Conservation (phyloP, 2,797 vertebrate genomes). For the Sebastolobus alascanus region DNA sequence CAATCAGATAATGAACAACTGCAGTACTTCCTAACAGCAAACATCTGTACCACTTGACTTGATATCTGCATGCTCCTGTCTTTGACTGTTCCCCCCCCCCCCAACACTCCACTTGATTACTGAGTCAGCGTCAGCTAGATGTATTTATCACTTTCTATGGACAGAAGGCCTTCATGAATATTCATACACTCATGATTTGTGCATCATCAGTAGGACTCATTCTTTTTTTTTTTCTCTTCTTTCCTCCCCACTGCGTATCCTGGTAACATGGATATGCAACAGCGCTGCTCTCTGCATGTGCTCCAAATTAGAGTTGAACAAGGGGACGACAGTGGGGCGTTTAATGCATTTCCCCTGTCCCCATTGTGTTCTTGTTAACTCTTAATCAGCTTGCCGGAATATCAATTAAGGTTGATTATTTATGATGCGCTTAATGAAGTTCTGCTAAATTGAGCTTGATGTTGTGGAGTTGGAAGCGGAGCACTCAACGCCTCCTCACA, state of each 20-base stretch:
- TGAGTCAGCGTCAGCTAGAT: constrained; percentile 57
- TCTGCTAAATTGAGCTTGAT: constrained; percentile 59
- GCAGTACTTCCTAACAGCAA: constrained; percentile 12
- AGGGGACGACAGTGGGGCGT: constrained; percentile 1
- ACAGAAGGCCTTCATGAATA: constrained; percentile 73
- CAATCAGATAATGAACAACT: constrained; percentile 9
- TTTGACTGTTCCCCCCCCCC: constrained; percentile 11
- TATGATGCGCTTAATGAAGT: constrained; percentile 70
- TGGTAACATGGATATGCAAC: constrained; percentile 46
- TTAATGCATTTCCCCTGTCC: constrained; percentile 65
- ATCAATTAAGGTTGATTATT: constrained; percentile 78
- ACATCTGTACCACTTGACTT: constrained; percentile 29
- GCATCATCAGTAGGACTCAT: constrained; percentile 55
- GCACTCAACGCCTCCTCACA: constrained; percentile 55
- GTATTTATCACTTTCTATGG: constrained; percentile 59
- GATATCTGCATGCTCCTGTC: not conserved
- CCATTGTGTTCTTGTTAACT: constrained; percentile 63
- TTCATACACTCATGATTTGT: constrained; percentile 66
- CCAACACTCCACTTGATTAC: constrained; percentile 44
- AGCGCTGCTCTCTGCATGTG: constrained; percentile 25
- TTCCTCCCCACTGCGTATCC: constrained; percentile 36
- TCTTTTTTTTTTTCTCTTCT: not conserved
- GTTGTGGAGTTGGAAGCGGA: constrained; percentile 42
- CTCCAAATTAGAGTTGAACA: constrained; percentile 22
- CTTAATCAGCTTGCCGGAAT: constrained; percentile 64